These are phyloP conservation scores for Bombus pascuorum DNA, from an alignment of 1,140 invertebrate genomes.

Conservation along the genomic window DNA sequence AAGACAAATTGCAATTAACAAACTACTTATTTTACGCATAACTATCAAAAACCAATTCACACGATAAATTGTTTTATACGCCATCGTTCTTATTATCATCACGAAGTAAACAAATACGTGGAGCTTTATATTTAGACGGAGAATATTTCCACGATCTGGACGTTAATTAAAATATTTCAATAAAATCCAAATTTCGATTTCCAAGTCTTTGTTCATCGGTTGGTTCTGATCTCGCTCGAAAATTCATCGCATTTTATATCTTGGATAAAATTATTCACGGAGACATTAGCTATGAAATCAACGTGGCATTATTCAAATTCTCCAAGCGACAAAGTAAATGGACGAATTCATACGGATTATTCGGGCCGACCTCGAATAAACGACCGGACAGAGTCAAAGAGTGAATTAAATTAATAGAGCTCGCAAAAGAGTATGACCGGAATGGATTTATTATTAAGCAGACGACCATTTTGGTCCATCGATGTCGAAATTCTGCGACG, in stretches of 20 bases:
- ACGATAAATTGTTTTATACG: too few relatives aligned
- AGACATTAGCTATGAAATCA: neutral
- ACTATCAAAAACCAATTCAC: too few relatives aligned
- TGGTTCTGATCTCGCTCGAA: neutral
- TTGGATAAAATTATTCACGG: neutral
- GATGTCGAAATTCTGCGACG: neutral
- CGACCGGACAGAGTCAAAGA: neutral
- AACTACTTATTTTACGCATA: too few relatives aligned
- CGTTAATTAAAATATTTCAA: neutral
- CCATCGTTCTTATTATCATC: too few relatives aligned
- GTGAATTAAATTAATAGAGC: constrained; percentile 19
- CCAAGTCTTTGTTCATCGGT: neutral
- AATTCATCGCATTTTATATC: neutral
- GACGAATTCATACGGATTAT: constrained; percentile 18
- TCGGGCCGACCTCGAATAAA: neutral
- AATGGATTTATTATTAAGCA: neutral
- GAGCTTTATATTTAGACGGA: neutral
- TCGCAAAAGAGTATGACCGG: neutral
- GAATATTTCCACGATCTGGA: neutral
- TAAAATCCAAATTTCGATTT: neutral
- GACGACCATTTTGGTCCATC: neutral
- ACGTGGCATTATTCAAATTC: constrained; percentile 11
- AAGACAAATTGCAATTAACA: neutral
- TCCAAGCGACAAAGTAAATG: constrained; percentile 24
- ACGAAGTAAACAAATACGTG: neutral